Percentiles rank a stretch among this genome's conserved stretches.
Evolutionary conservation across 23 tunicate genomes (phyloP).

Genomic region (Styela plicata): DNA sequence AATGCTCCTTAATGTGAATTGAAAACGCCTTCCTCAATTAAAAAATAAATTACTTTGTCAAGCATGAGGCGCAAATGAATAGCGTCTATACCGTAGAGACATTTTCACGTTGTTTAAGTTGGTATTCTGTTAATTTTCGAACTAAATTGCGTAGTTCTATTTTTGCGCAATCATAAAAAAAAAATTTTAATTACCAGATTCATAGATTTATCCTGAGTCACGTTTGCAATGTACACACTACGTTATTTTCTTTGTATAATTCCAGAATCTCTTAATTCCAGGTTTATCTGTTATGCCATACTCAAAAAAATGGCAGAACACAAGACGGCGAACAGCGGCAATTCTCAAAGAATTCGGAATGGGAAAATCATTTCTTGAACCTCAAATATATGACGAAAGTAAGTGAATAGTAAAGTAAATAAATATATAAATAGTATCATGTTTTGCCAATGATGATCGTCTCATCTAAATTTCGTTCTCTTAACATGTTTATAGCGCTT

Average conservation of each 20-base stretch:
- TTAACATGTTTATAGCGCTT: too few relatives aligned
- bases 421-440: too few relatives aligned
- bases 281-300: constrained; percentile 91
- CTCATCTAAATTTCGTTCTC: too few relatives aligned
- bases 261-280: neutral
- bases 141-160: neutral
- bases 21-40: too few relatives aligned
- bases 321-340: constrained; percentile 60
- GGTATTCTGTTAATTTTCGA: too few relatives aligned
- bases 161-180: neutral
- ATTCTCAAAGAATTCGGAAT: constrained; percentile 77
- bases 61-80: too few relatives aligned
- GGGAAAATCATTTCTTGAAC: constrained; percentile 79
- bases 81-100: too few relatives aligned
- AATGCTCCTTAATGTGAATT: too few relatives aligned
- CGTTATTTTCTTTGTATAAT: neutral
- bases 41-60: too few relatives aligned
- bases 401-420: too few relatives aligned
- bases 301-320: constrained; percentile 78
- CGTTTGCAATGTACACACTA: neutral
- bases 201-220: neutral
- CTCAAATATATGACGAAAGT: constrained; percentile 77
- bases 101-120: too few relatives aligned
- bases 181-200: neutral
- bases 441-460: too few relatives aligned